These are phyloP conservation scores for Hexactinellida sp. DNA, from an alignment of 37 sponge, comb jelly and placozoan genomes.

Conservation along the genomic window DNA sequence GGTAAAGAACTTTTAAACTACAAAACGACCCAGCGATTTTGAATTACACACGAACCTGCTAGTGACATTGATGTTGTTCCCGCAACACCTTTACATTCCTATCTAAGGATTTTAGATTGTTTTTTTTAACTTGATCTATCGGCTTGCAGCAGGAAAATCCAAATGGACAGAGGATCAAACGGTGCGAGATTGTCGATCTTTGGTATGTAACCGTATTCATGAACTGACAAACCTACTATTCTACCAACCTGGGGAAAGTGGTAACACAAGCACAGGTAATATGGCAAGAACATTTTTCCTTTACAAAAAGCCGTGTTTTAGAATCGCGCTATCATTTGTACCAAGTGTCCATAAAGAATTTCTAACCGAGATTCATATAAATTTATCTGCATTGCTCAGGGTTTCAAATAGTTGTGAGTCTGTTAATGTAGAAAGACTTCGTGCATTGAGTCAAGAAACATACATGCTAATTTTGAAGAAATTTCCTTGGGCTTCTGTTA, in stretches of 20 bases:
- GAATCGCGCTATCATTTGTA: background rate
- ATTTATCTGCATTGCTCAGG: constrained; percentile 1
- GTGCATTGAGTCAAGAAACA: background rate
- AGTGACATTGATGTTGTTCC: background rate
- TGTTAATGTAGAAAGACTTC: constrained; percentile 3
- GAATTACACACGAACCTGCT: constrained; percentile 16
- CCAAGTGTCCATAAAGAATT: background rate
- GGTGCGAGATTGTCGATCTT: background rate
- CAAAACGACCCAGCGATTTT: background rate
- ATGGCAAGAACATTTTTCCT: background rate
- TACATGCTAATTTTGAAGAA: background rate
- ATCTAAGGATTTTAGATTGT: background rate
- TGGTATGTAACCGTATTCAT: background rate
- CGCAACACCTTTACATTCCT: background rate
- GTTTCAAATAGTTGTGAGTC: background rate
- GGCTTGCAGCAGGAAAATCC: background rate
- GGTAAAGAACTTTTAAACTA: background rate
- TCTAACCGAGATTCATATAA: background rate
- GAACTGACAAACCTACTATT: background rate
- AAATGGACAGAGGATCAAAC: background rate
- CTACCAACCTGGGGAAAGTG: background rate
- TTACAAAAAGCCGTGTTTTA: too few relatives aligned
- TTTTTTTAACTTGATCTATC: background rate
- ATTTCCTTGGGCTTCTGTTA: background rate
- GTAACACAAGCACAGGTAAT: background rate